A percentile compares a stretch with the other conserved stretches of the same genome.
Conservation (phyloP, 1,140 invertebrate genomes). For the Drosophila nebulosa region DNA sequence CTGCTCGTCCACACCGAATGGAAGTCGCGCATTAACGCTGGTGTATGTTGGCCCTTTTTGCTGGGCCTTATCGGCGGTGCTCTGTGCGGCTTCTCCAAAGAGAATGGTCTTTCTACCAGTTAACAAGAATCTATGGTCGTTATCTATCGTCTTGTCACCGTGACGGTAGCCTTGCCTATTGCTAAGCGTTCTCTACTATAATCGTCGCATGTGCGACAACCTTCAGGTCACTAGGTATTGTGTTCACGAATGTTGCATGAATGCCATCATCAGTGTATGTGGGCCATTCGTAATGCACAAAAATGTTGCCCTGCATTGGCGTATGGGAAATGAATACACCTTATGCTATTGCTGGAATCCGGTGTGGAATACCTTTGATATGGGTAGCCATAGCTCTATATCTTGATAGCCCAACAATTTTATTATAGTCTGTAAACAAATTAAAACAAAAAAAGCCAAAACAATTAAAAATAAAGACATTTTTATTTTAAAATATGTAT, state of each 20-base stretch:
- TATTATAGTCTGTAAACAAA: conserved; percentile 82
- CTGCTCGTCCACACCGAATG: conserved; percentile 86
- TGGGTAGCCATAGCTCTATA: conserved; percentile 90
- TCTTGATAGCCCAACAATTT: conserved; percentile 86
- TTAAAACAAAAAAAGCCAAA: background rate
- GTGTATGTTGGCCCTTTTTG: conserved; percentile 84
- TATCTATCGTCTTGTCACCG: conserved; percentile 91
- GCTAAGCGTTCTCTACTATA: conserved; percentile 88
- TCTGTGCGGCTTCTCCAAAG: conserved; percentile 88
- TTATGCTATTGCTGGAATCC: conserved; percentile 87
- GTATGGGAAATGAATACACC: conserved; percentile 87
- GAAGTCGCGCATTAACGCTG: conserved; percentile 87
- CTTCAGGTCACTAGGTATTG: conserved; percentile 92
- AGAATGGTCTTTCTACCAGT: conserved; percentile 92
- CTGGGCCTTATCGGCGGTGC: conserved; percentile 86
- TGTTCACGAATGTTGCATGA: conserved; percentile 93
- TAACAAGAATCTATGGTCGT: conserved; percentile 97
- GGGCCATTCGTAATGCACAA: conserved; percentile 90
- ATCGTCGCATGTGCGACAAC: conserved; percentile 89
- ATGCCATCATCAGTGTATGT: conserved; percentile 93
- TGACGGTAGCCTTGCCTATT: conserved; percentile 88
- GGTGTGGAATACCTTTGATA: conserved; percentile 89
- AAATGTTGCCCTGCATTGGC: conserved; percentile 93
- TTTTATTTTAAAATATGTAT: background rate
- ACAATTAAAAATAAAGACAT: conserved; percentile 3